phyloP scores from a whole-genome alignment of 2,797 vertebrate species.

The Schizothorax lantsangensis region DNA sequence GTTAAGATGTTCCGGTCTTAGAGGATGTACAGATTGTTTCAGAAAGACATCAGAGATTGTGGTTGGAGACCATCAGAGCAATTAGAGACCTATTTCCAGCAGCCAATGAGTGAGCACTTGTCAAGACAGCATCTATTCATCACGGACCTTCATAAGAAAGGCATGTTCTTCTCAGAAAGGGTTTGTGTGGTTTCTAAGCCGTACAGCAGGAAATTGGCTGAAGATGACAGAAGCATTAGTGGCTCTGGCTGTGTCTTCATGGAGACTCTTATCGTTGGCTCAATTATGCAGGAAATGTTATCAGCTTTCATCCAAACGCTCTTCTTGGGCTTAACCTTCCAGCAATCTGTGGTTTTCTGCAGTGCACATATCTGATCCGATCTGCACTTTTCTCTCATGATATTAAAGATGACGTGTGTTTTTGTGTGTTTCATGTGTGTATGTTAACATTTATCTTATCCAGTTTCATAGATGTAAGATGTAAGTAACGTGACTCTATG shows the following conservation, averaged over 20 bases:
- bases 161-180: background rate
- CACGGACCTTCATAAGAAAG: background rate
- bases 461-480: background rate
- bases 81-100: background rate
- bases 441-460: background rate
- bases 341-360: background rate
- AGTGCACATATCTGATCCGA: background rate
- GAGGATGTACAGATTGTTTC: background rate
- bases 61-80: background rate
- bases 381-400: background rate
- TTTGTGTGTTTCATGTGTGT: background rate
- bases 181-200: constrained; percentile 6
- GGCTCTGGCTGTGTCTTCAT: background rate
- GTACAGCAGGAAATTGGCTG: constrained; percentile 2
- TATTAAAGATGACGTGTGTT: background rate
- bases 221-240: background rate
- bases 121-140: background rate
- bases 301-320: constrained; percentile 18
- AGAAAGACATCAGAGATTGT: background rate
- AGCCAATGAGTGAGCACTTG: background rate
- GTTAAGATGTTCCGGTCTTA: background rate
- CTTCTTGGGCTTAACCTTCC: background rate
- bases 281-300: background rate
- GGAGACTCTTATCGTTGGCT: background rate
- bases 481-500: too few relatives aligned